Conservation (phyloP, 2,797 vertebrate genomes). For the Labeo calbasu region DNA sequence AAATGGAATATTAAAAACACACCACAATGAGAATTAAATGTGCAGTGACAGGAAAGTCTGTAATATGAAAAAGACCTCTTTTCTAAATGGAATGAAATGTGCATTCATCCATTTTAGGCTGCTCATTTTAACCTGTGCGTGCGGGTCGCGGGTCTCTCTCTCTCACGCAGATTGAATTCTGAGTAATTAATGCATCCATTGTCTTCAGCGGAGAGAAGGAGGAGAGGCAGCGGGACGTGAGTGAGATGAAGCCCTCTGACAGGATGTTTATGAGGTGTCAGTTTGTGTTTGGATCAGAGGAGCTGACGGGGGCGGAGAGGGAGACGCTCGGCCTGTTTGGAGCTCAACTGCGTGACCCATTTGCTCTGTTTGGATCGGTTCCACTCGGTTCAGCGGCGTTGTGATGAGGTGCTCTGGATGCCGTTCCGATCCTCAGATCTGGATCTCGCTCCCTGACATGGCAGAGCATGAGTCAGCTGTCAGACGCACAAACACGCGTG, state of each 20-base stretch:
- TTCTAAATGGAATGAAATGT: conserved; percentile 29
- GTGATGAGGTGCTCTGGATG: conserved; percentile 35
- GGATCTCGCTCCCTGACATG: conserved; percentile 9
- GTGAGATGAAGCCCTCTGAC: conserved; percentile 77
- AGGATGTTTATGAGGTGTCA: conserved; percentile 78
- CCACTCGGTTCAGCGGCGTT: conserved; percentile 6
- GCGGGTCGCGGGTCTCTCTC: conserved; percentile 33
- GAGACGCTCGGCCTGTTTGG: conserved; percentile 9
- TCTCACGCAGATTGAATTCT: conserved; percentile 46
- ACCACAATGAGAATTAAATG: conserved; percentile 22
- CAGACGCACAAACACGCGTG: not conserved
- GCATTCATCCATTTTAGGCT: conserved; percentile 21
- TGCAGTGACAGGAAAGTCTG: conserved; percentile 11
- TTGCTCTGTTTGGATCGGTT: conserved; percentile 37
- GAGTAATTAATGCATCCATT: conserved; percentile 74
- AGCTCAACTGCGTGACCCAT: conserved; percentile 25
- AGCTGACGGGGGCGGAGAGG: conserved; percentile 3
- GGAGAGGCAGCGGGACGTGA: conserved; percentile 71
- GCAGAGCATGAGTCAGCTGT: conserved; percentile 45
- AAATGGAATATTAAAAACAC: conserved; percentile 1
- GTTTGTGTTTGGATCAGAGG: conserved; percentile 71
- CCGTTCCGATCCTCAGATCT: conserved; percentile 13
- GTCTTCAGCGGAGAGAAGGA: conserved; percentile 46
- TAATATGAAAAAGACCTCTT: conserved; percentile 35
- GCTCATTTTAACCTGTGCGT: conserved; percentile 22